Base-by-base conservation (phyloP, 2,888 invertebrate species). In the Melanchra persicariae region DNA sequence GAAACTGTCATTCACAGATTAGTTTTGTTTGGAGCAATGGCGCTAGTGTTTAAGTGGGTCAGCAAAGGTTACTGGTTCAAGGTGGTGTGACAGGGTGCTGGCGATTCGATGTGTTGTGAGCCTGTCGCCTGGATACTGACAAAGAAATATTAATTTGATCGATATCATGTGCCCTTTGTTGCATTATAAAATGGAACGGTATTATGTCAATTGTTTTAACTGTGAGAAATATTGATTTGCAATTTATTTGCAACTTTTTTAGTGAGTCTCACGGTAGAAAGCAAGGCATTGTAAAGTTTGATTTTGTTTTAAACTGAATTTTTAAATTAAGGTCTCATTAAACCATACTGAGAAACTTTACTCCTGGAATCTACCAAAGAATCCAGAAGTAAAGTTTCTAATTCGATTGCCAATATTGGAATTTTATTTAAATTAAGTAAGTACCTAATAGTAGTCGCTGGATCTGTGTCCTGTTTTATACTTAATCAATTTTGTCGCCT, bases 51-150 rank as follows among this genome's bases (percentile, higher is more conserved):
- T 61, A 86, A 71, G 64, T 85, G 68, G 85, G 85, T 69, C 85
- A 63, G 6, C 24, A 85, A 81, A 85, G 85, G 85, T 86, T 74
- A 86, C 24, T 70, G 37, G 85, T 82, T 85, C 85, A 85, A 85
- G 84, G 85, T 68, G 49, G 10, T 4, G 67, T 64, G 24, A 9
- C 22, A 49, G 34, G 43, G 43, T 49, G 45, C 43, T 72, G 19
- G 59, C 68, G 34, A 58, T 55, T 70, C n/a, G 37, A 30, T 58
- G 62, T 85, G 85, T 85, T 85, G 81, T 86, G 70, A 19, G 24
- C 64, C 59, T 69, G 87, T 85, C 79, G 83, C 85, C 22, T 82
- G 45, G 85, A 54, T 58, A 85, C 82, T 63, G 61, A 54, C 49
- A 65, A 62, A 79, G 58, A 68, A 73, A 62, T 65, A 69, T 65